Percentiles rank a stretch among this genome's conserved stretches.
These are phyloP conservation scores for Congeria kusceri DNA, from an alignment of 2,888 invertebrate genomes.

Conservation along the genomic window DNA sequence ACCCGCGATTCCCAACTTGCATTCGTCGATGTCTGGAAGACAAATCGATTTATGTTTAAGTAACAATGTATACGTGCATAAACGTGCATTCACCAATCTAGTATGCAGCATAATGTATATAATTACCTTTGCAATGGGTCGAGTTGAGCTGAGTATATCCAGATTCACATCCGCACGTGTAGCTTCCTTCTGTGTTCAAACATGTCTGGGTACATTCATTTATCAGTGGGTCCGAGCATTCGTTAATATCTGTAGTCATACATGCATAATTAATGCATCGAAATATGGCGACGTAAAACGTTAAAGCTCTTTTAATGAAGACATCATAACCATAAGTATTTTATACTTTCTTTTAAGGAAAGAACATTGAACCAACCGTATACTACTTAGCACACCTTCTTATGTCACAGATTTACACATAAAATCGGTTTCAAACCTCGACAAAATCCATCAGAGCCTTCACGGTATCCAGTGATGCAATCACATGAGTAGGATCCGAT, in stretches of 20 bases:
- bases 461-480: not conserved
- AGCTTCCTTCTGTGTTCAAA: constrained; percentile 13
- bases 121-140: not conserved
- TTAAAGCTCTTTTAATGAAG: too few species aligned
- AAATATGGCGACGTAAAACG: too few species aligned
- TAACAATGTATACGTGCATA: too few species aligned
- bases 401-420: too few species aligned
- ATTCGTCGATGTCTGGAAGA: constrained; percentile 29
- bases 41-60: not conserved
- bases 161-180: constrained; percentile 3
- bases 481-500: not conserved
- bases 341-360: too few species aligned
- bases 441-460: not conserved
- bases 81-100: too few species aligned
- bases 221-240: constrained; percentile 1
- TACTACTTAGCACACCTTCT: too few species aligned
- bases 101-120: not conserved
- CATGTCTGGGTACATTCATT: constrained; percentile 15
- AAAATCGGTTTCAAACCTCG: not conserved
- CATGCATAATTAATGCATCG: too few species aligned
- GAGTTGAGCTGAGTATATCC: not conserved
- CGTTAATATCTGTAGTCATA: constrained; percentile 16
- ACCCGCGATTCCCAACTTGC: not conserved
- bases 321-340: too few species aligned
- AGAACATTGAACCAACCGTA: too few species aligned